phyloP scores from a whole-genome alignment of 1,140 invertebrate genomes.

The Orius insidiosus region DNA sequence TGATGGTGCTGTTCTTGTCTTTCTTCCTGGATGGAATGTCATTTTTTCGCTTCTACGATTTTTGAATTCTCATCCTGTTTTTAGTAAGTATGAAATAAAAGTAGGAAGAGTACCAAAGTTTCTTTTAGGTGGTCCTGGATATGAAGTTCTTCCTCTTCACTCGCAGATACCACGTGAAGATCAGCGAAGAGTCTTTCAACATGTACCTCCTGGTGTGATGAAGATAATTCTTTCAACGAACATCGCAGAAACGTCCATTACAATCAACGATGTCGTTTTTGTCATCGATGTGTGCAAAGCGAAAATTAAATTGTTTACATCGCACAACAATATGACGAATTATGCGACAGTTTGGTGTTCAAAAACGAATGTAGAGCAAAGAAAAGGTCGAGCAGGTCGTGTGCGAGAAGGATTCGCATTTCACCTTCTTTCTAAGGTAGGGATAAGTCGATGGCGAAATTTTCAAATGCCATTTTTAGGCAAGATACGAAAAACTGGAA shows the following conservation, averaged over 20 bases:
- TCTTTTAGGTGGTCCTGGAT: constrained; percentile 34
- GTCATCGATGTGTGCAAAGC: constrained; percentile 91
- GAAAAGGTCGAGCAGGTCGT: constrained; percentile 77
- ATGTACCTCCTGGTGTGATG: constrained; percentile 48
- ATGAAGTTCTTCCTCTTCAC: constrained; percentile 66
- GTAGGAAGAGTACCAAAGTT: too few relatives aligned
- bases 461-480: constrained; percentile 25
- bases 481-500: constrained; percentile 56
- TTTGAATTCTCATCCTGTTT: constrained; percentile 55
- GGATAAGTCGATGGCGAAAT: background rate
- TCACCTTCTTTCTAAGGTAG: constrained; percentile 56
- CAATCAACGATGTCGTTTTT: constrained; percentile 91
- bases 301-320: constrained; percentile 88
- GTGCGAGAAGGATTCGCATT: constrained; percentile 77
- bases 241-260: constrained; percentile 87
- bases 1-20: constrained; percentile 75
- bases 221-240: constrained; percentile 83
- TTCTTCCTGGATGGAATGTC: constrained; percentile 86
- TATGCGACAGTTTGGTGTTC: constrained; percentile 90
- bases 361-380: constrained; percentile 77
- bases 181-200: constrained; percentile 71
- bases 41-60: constrained; percentile 84
- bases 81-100: too few relatives aligned
- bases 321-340: constrained; percentile 89
- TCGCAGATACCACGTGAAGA: constrained; percentile 81